Percentiles rank a stretch among this genome's conserved stretches.
phyloP scores from a whole-genome alignment of 2,797 vertebrate species.

The Ctenosaura bakeri region DNA sequence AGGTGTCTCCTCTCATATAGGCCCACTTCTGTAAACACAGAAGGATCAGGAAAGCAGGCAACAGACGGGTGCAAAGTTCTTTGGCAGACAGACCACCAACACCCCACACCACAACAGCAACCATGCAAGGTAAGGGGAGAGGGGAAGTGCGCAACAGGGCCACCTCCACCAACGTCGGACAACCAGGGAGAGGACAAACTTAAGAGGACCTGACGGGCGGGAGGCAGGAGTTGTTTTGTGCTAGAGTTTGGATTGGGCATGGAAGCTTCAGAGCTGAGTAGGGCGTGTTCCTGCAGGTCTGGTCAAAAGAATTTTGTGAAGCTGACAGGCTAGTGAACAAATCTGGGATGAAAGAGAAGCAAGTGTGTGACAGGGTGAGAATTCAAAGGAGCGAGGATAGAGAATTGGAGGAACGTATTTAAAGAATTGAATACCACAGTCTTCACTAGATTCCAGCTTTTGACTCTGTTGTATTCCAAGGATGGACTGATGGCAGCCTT shows the following conservation, averaged over 20 bases:
- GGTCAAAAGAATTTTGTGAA: background rate
- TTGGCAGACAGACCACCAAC: background rate
- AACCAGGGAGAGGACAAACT: background rate
- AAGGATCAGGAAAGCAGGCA: background rate
- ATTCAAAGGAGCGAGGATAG: background rate
- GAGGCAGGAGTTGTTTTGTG: background rate
- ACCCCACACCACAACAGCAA: rapidly evolving
- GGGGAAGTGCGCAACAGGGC: rapidly evolving
- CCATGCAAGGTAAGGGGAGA: slow-evolving; percentile 43
- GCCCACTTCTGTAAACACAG: background rate
- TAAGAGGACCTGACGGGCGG: too few relatives aligned
- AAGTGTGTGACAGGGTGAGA: rapidly evolving
- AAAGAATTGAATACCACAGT: background rate
- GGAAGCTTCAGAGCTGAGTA: background rate
- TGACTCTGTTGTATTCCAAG: background rate
- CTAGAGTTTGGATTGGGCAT: rapidly evolving
- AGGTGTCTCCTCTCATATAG: background rate
- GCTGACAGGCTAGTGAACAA: too few relatives aligned
- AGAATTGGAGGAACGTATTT: too few relatives aligned
- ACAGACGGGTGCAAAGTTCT: background rate
- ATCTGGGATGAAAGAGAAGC: background rate
- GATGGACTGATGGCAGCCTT: background rate
- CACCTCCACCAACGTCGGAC: rapidly evolving
- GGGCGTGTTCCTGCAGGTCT: background rate
- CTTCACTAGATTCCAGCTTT: too few relatives aligned